Percentiles rank a stretch among this genome's conserved stretches.
Evolutionary conservation across 1,140 invertebrate genomes (phyloP).

Genomic region (Drosophila orosa): DNA sequence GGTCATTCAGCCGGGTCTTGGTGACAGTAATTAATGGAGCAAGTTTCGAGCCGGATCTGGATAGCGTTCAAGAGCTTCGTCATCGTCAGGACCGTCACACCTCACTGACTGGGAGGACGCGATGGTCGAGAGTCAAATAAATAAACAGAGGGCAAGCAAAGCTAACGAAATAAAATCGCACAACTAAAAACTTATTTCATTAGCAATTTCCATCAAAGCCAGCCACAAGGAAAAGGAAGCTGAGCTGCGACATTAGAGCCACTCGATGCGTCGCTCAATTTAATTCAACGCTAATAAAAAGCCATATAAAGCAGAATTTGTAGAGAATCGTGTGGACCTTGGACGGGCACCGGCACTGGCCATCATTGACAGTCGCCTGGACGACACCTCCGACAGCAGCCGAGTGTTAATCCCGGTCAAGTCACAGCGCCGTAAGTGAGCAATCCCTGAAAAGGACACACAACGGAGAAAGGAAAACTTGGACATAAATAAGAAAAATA

Average conservation of each 20-base stretch:
- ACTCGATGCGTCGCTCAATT: conserved; percentile 69
- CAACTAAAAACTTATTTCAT: conserved; percentile 80
- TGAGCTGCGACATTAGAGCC: conserved; percentile 13
- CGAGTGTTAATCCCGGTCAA: conserved; percentile 61
- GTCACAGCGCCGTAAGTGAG: conserved; percentile 31
- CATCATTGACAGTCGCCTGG: conserved; percentile 58
- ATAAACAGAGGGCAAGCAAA: conserved; percentile 42
- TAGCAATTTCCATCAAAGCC: conserved; percentile 76
- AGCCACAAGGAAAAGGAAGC: conserved; percentile 31
- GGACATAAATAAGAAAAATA: conserved; percentile 68
- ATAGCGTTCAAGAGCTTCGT: conserved; percentile 42
- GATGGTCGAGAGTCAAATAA: conserved; percentile 45
- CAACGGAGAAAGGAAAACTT: conserved; percentile 53
- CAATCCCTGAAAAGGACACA: conserved; percentile 31
- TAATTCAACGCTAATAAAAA: conserved; percentile 80
- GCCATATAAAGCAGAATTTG: conserved; percentile 67
- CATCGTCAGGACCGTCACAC: conserved; percentile 52
- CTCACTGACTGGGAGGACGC: conserved; percentile 24
- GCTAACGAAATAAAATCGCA: conserved; percentile 65
- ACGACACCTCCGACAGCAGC: conserved; percentile 56
- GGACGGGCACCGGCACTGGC: conserved; percentile 37
- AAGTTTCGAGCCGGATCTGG: conserved; percentile 44
- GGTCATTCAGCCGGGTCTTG: conserved; percentile 16
- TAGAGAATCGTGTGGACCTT: conserved; percentile 45
- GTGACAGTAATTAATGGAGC: conserved; percentile 59